Evolutionary conservation across 2,888 invertebrate species (phyloP).

Genomic region (Chalcis sispes): DNA sequence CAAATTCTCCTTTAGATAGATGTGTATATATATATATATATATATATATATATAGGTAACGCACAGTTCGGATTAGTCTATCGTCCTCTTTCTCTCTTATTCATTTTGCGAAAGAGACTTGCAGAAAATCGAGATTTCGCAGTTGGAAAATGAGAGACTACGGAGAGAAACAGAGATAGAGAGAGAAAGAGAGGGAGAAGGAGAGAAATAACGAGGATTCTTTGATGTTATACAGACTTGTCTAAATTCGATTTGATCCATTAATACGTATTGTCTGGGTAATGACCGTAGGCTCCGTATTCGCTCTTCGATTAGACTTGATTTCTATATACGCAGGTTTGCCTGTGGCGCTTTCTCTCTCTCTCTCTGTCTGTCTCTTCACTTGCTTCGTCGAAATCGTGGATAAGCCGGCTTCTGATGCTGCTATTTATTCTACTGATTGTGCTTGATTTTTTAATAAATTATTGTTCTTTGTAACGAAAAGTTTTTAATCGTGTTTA

Average conservation of each 20-base stretch:
- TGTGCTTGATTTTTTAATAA: slow-evolving; percentile 19
- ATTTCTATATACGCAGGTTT: slow-evolving; percentile 33
- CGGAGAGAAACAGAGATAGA: neutral
- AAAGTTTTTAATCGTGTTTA: slow-evolving; percentile 1
- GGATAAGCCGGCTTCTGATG: slow-evolving; percentile 3
- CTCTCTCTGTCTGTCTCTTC: neutral
- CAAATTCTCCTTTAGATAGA: slow-evolving; percentile 64
- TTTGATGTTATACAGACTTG: slow-evolving; percentile 64
- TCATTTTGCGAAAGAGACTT: neutral
- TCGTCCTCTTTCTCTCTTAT: slow-evolving; percentile 6
- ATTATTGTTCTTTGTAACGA: too few relatives aligned
- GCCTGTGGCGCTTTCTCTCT: slow-evolving; percentile 11
- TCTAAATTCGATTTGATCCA: slow-evolving; percentile 73
- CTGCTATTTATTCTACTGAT: neutral
- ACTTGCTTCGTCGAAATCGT: neutral
- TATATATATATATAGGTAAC: neutral
- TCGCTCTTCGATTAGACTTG: slow-evolving; percentile 34
- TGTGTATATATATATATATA: too few relatives aligned
- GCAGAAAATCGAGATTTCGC: slow-evolving; percentile 20
- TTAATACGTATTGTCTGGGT: slow-evolving; percentile 72
- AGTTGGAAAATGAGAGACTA: neutral
- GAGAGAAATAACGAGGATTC: too few relatives aligned
- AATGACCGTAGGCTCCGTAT: slow-evolving; percentile 65
- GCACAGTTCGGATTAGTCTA: too few relatives aligned
- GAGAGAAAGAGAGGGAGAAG: neutral